Evolutionary conservation across 2,113 vertebrate species (phyloP).

Genomic region (Lophotis ruficrista): DNA sequence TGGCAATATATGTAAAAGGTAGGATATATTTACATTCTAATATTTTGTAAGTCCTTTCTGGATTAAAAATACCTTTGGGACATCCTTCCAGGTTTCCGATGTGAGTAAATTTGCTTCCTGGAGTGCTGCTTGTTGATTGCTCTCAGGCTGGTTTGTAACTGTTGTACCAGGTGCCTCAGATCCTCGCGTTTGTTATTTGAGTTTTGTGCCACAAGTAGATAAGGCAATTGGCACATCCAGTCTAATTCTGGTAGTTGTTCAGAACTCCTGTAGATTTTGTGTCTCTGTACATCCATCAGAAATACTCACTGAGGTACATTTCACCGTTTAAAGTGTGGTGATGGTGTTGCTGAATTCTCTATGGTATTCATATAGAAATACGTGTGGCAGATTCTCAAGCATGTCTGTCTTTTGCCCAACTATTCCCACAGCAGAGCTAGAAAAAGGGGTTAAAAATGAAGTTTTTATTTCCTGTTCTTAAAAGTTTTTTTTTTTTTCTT

Average conservation of each 20-base stretch:
- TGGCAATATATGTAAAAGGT: fast-evolving
- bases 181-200: neutral
- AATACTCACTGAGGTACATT: neutral
- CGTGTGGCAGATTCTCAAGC: fast-evolving
- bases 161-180: neutral
- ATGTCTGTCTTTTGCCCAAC: neutral
- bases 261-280: neutral
- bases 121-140: neutral
- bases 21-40: neutral
- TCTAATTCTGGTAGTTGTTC: neutral
- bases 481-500: neutral
- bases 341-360: neutral
- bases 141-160: neutral
- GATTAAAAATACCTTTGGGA: neutral
- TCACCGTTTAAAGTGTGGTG: neutral
- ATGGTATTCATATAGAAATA: fast-evolving
- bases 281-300: neutral
- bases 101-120: neutral
- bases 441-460: neutral
- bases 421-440: neutral
- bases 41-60: too few relatives aligned
- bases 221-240: neutral
- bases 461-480: neutral
- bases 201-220: neutral
- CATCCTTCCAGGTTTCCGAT: neutral